A percentile compares a stretch with the other conserved stretches of the same genome.
phyloP scores from a whole-genome alignment of 1,140 invertebrate species.

The Pseudomyrmex gracilis region DNA sequence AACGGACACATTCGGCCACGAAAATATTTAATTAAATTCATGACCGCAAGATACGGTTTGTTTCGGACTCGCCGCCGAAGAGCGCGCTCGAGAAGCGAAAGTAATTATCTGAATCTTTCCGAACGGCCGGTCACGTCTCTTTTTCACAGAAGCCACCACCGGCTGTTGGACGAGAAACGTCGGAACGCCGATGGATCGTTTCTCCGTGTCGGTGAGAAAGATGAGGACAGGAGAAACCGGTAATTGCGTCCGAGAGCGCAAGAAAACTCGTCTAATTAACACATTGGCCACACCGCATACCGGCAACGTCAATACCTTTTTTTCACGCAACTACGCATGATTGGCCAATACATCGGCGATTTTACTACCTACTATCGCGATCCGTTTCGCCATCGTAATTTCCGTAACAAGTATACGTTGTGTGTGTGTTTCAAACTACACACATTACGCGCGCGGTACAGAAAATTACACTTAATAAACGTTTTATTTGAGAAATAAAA shows the following conservation, averaged over 20 bases:
- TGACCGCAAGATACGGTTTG: slow-evolving; percentile 82
- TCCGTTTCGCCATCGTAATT: neutral
- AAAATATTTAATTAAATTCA: slow-evolving; percentile 85
- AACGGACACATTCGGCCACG: slow-evolving; percentile 80
- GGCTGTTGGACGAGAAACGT: slow-evolving; percentile 18
- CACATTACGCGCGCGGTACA: no score
- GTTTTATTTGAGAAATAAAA: slow-evolving; percentile 19
- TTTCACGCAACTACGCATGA: slow-evolving; percentile 4
- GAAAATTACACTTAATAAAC: neutral
- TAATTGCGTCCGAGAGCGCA: slow-evolving; percentile 48
- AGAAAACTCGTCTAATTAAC: slow-evolving; percentile 62
- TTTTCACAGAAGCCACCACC: slow-evolving; percentile 70
- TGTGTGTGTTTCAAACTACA: no score
- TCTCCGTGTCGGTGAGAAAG: slow-evolving; percentile 39
- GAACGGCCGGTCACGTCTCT: slow-evolving; percentile 68
- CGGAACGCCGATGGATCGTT: slow-evolving; percentile 64
- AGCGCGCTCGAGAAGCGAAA: slow-evolving; percentile 77
- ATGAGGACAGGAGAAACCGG: neutral
- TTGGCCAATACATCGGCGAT: slow-evolving; percentile 24
- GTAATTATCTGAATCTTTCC: slow-evolving; percentile 80
- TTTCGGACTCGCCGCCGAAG: slow-evolving; percentile 72
- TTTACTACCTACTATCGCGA: neutral
- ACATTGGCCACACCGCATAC: slow-evolving; percentile 47
- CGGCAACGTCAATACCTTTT: slow-evolving; percentile 44
- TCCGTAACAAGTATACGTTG: neutral